Percentiles rank a stretch among this genome's conserved stretches.
phyloP scores from a whole-genome alignment of 92 coral and sea anemone genomes.

The Micromussa lordhowensis region DNA sequence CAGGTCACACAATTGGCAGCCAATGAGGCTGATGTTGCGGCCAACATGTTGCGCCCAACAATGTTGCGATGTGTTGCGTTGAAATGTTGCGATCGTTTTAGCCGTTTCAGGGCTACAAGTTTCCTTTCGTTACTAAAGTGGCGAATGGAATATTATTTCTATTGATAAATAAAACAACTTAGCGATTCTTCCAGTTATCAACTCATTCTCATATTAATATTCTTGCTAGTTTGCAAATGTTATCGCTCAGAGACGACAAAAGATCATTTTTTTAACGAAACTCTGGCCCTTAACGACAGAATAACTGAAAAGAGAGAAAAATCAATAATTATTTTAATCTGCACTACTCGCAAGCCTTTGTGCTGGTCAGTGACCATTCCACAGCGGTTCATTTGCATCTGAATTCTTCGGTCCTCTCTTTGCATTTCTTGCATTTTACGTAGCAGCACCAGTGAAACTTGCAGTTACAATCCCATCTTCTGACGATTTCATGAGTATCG shows the following conservation, averaged over 20 bases:
- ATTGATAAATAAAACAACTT: neutral
- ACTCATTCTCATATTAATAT: neutral
- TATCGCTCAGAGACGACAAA: neutral
- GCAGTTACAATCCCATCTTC: slow-evolving; percentile 64
- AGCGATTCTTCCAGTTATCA: neutral
- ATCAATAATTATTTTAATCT: neutral
- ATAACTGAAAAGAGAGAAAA: neutral
- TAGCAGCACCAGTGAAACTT: slow-evolving; percentile 86
- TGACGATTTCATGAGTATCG: slow-evolving; percentile 64
- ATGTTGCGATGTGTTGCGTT: no score
- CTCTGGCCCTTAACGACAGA: neutral
- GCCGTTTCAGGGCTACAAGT: no score
- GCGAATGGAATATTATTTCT: neutral
- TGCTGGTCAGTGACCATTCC: neutral
- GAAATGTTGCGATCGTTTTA: no score
- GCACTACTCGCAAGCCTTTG: neutral
- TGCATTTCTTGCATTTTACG: slow-evolving; percentile 80
- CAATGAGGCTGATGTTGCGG: no score
- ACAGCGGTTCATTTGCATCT: slow-evolving; percentile 71
- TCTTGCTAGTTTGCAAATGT: neutral
- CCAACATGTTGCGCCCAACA: no score
- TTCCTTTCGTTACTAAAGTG: no score
- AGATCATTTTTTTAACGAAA: neutral
- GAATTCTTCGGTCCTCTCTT: slow-evolving; percentile 61
- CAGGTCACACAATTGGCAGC: no score